Evolutionary conservation across 2,888 invertebrate species (phyloP).

Genomic region (Deilephila porcellus): DNA sequence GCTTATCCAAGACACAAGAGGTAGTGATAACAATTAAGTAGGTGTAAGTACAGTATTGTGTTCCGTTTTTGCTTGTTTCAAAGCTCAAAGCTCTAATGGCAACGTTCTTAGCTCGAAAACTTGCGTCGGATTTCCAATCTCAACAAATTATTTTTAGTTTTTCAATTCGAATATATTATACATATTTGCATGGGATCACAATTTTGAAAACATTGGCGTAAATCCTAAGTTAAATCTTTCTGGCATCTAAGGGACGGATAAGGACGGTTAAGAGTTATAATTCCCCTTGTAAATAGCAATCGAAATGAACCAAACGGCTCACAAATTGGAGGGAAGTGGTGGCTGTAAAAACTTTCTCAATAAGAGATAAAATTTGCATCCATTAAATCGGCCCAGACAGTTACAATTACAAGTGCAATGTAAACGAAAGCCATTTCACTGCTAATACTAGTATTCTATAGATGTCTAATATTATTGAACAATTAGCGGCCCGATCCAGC

Average conservation of each 20-base stretch:
- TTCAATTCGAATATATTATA: too few relatives aligned
- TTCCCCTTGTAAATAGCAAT: neutral
- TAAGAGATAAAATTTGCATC: slow-evolving; percentile 6
- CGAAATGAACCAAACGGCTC: too few relatives aligned
- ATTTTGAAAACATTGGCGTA: too few relatives aligned
- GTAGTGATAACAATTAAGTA: neutral
- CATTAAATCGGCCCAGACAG: neutral
- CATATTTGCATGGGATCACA: too few relatives aligned
- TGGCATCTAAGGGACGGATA: neutral
- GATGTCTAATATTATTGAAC: neutral
- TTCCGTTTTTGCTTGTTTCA: neutral
- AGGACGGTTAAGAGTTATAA: neutral
- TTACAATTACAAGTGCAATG: neutral
- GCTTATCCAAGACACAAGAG: neutral
- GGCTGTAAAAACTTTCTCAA: neutral
- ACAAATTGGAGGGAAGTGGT: neutral
- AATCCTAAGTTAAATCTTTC: too few relatives aligned
- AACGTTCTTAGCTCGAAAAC: too few relatives aligned
- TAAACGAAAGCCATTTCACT: neutral
- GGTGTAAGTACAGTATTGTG: neutral
- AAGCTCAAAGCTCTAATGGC: neutral
- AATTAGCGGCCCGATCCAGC: neutral
- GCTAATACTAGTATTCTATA: too few relatives aligned
- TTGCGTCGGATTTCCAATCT: too few relatives aligned
- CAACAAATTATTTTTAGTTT: too few relatives aligned